These are phyloP conservation scores for Parus major DNA, from an alignment of 2,113 vertebrate species.

Conservation along the genomic window DNA sequence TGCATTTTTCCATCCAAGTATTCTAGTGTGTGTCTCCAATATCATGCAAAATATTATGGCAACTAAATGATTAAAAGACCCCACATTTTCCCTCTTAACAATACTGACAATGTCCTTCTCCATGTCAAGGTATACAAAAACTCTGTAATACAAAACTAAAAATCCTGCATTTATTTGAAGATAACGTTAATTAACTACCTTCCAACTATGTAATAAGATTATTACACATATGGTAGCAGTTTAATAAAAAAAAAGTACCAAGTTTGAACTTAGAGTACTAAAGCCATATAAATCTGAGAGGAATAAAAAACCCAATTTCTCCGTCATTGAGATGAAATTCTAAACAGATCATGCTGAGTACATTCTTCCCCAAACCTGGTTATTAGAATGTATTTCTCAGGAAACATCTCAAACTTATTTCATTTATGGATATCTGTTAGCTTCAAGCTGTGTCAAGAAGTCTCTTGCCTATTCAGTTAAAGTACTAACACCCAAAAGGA, in stretches of 20 bases:
- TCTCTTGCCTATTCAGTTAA: not conserved
- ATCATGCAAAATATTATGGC: not conserved
- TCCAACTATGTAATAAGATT: not conserved
- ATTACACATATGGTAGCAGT: not conserved
- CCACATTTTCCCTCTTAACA: not conserved
- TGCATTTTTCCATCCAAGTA: not conserved
- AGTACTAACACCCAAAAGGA: not conserved
- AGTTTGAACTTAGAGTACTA: not conserved
- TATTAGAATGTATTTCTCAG: not conserved
- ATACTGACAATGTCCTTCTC: not conserved
- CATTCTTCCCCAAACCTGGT: rapidly evolving
- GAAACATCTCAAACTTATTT: not conserved
- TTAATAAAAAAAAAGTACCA: not conserved
- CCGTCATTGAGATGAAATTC: not conserved
- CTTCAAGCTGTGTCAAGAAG: not conserved
- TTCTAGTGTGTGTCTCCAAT: not conserved
- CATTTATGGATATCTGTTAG: not conserved
- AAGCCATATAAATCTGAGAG: not conserved
- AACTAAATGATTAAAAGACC: not conserved
- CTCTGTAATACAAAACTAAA: not conserved
- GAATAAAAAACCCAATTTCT: not conserved
- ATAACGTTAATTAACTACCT: not conserved
- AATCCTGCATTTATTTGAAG: not conserved
- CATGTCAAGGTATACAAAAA: not conserved
- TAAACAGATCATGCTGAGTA: not conserved